A percentile compares a stretch with the other conserved stretches of the same genome.
Evolutionary conservation across 2,113 vertebrate species (phyloP).

Genomic region (Psittacara wagleri): DNA sequence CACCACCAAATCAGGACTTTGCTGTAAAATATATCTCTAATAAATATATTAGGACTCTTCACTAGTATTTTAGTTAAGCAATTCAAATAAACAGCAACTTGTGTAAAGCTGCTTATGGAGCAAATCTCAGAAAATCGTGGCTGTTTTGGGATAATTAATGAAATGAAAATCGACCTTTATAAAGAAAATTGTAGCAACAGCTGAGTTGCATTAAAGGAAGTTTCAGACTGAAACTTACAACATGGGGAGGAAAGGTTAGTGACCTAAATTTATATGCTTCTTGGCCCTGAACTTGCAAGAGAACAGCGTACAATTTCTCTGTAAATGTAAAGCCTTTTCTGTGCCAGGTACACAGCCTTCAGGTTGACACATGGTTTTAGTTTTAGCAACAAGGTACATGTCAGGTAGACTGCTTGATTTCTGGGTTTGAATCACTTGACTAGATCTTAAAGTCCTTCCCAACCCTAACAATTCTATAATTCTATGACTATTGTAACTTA

Average conservation of each 20-base stretch:
- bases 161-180: background rate
- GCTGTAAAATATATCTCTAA: background rate
- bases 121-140: background rate
- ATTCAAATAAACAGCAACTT: background rate
- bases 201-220: background rate
- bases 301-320: background rate
- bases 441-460: background rate
- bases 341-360: background rate
- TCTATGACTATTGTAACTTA: background rate
- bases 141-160: fast-evolving
- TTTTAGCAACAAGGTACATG: background rate
- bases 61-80: background rate
- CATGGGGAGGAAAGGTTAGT: background rate
- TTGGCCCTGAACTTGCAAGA: background rate
- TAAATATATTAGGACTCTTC: background rate
- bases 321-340: background rate
- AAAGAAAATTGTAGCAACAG: background rate
- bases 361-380: background rate
- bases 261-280: background rate
- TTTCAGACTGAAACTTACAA: background rate
- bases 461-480: background rate
- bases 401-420: background rate
- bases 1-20: background rate
- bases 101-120: background rate
- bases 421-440: background rate